Base-by-base conservation (phyloP, 2,888 invertebrate genomes). In the Alviniconcha strummeri region DNA sequence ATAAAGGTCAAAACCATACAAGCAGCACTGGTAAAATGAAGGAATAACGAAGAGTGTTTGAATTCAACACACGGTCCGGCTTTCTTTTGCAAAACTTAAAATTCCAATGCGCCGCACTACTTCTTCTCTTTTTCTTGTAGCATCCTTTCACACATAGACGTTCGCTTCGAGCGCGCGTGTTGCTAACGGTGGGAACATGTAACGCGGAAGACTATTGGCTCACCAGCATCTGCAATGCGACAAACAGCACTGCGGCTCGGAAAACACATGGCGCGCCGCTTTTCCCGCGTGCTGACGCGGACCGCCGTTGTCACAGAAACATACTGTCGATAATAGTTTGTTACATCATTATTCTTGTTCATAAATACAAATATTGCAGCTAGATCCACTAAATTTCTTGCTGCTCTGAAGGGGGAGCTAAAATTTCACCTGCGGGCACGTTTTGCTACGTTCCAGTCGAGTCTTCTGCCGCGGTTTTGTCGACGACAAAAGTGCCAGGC, bases 211-310 rank as follows among this genome's bases (percentile, higher is more conserved):
- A 64, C 83, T 76, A 86, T 86, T 86, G 86, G 86, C 36, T 83
- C 60, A 69, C 60, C 69, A 79, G 81, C 81, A 84, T 86, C 86
- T 82, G 86, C 86, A 86, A 86, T 86, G 86, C 86, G 86, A 86
- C 86, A 86, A 82, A 82, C 69, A 67, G 76, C 76, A 82, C 74
- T 75, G 76, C 76, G 76, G 74, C 67, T 55, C 9, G 64, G 57
- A 56, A 75, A 11, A 52, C 69, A 60, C 75, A 75, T 76, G 82
- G 71, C 82, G 82, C 82, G 71, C 82, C 55, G 77, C 77, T 15
- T 76, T 77, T n/a, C 17, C 36, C 64, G 79, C 79, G 56, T 52
- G 55, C 36, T 82, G 82, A 77, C 69, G 52, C 36, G 77, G 67
- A 55, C 76, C 8, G 56, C 60, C 9, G 79, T 60, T 36, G 79